These are phyloP conservation scores for Diplogasteroides magnus DNA, from an alignment of 1,140 invertebrate genomes.

Conservation along the genomic window DNA sequence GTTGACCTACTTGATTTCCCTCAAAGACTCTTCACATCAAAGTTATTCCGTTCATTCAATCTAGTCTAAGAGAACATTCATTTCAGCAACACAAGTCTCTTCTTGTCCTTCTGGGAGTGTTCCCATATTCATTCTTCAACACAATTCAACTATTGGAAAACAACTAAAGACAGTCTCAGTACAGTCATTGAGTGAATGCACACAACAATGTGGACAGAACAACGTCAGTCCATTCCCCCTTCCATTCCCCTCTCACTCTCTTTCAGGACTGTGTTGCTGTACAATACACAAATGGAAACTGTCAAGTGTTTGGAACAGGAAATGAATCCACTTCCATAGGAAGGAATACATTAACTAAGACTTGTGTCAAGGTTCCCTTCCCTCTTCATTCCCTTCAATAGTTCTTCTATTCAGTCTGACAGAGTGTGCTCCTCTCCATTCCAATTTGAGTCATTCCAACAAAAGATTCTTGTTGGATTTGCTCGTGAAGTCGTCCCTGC, in stretches of 20 bases:
- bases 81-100: slow-evolving; percentile 14
- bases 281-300: slow-evolving; percentile 24
- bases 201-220: slow-evolving; percentile 44
- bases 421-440: slow-evolving; percentile 54
- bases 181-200: slow-evolving; percentile 43
- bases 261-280: slow-evolving; percentile 33
- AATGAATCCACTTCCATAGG: slow-evolving; percentile 16
- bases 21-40: neutral
- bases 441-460: slow-evolving; percentile 54
- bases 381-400: neutral
- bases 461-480: slow-evolving; percentile 54
- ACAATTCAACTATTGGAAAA: slow-evolving; percentile 45
- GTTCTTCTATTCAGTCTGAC: slow-evolving; percentile 41
- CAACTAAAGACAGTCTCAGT: slow-evolving; percentile 40
- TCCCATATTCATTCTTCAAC: slow-evolving; percentile 52
- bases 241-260: neutral
- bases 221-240: slow-evolving; percentile 34
- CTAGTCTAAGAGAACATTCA: neutral
- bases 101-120: slow-evolving; percentile 11
- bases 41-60: neutral
- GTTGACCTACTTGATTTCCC: neutral
- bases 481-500: slow-evolving; percentile 53
- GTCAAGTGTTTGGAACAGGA: slow-evolving; percentile 24
- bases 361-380: slow-evolving; percentile 20
- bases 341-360: slow-evolving; percentile 31